Percentiles rank a stretch among this genome's conserved stretches.
Evolutionary conservation across 2,113 vertebrate species (phyloP).

Genomic region (Actenoides lindsayi): DNA sequence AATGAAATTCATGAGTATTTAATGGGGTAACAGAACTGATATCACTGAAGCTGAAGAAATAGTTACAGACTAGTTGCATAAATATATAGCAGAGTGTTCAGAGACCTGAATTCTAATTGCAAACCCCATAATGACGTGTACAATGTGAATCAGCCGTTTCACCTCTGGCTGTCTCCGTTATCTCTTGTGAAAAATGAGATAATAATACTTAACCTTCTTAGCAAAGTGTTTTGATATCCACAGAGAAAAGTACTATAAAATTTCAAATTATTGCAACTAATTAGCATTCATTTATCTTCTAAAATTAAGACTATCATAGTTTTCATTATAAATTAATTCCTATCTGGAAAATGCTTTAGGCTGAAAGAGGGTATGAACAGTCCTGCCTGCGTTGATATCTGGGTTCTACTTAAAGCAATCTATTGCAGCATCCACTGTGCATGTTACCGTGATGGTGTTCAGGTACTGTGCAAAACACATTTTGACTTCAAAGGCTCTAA

Average conservation of each 20-base stretch:
- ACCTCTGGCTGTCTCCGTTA: slow-evolving; percentile 51
- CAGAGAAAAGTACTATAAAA: slow-evolving; percentile 39
- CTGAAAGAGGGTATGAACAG: slow-evolving; percentile 26
- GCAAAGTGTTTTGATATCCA: slow-evolving; percentile 47
- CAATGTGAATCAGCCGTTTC: slow-evolving; percentile 5
- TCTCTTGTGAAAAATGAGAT: slow-evolving; percentile 50
- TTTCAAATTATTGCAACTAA: slow-evolving; percentile 60
- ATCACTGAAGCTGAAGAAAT: not conserved
- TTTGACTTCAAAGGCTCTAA: not conserved
- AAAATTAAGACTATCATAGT: slow-evolving; percentile 34
- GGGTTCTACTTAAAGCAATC: not conserved
- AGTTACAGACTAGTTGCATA: not conserved
- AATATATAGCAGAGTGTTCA: not conserved
- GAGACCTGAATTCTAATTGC: slow-evolving; percentile 43
- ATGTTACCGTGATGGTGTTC: not conserved
- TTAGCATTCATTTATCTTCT: slow-evolving; percentile 51
- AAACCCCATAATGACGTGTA: not conserved
- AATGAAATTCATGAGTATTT: not conserved
- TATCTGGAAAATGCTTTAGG: slow-evolving; percentile 47
- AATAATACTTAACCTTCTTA: slow-evolving; percentile 47
- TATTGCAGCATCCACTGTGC: not conserved
- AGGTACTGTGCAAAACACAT: not conserved
- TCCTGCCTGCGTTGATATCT: not conserved
- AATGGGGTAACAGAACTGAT: not conserved
- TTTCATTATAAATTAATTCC: slow-evolving; percentile 64